Evolutionary conservation across 92 coral and sea anemone genomes (phyloP), one percentile per base, ranked within the genome.

Genomic region (Micromussa lordhowensis): DNA sequence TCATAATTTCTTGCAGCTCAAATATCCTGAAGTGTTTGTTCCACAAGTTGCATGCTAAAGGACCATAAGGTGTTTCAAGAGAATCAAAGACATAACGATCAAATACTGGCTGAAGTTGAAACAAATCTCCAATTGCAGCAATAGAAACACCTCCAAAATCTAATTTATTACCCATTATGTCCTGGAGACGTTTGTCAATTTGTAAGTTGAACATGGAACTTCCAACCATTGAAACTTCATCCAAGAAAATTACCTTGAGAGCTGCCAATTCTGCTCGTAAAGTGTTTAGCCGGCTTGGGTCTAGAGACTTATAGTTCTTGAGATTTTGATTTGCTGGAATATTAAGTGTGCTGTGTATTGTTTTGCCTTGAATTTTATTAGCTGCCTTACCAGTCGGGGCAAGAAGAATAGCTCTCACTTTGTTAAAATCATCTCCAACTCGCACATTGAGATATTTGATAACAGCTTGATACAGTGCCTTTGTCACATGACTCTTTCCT

Each of bases 391-490:
- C n/a, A n/a, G 82, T 86, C 17, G 94, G 93, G 40, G 96, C 94
- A 77, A 81, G 74, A 49, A 81, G 88, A 22, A 89, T 19, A 66
- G 86, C 95, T 79, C 68, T 79, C n/a, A n/a, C n/a, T n/a, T n/a
- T n/a, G n/a, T n/a, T n/a, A n/a, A n/a, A n/a, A n/a, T n/a, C n/a
- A n/a, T n/a, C n/a, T n/a, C n/a, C n/a, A n/a, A n/a, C n/a, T 24
- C 12, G 48, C 79, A 87, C 79, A 85, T 85, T 88, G 17, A 87
- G 76, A 44, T 91, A 93, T 71, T 80, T 85, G 3, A 91, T 68
- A 9, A 88, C 81, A 24, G 96, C 92, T 77, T 88, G 92, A 91
- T 91, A 91, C 74, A 88, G 66, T 26, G 91, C 93, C 82, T 87
- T 90, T 31, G 94, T 87, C 1, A 87, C 85, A 30, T 83, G 82